These are phyloP conservation scores for Busseola fusca DNA, from an alignment of 2,888 invertebrate species.

Conservation along the genomic window DNA sequence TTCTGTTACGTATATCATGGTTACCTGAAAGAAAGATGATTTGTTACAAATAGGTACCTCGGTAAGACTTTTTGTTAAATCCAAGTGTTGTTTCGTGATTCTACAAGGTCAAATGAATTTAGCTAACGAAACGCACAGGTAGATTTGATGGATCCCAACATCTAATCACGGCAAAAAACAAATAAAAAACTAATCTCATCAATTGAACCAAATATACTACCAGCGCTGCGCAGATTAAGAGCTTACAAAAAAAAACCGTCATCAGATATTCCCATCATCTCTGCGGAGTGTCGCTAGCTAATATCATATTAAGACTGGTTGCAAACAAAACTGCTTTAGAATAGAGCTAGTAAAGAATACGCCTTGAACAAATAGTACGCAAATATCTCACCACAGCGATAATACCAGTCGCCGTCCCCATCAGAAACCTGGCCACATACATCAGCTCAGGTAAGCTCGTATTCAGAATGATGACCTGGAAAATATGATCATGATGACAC, in stretches of 20 bases:
- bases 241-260: neutral
- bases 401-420: conserved; percentile 88
- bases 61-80: neutral
- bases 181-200: neutral
- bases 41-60: neutral
- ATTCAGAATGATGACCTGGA: conserved; percentile 83
- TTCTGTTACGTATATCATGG: conserved; percentile 87
- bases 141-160: neutral
- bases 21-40: conserved; percentile 76
- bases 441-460: conserved; percentile 85
- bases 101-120: neutral
- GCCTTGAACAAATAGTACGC: neutral
- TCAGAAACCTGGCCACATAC: conserved; percentile 84
- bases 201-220: neutral
- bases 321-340: neutral
- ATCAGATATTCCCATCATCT: neutral
- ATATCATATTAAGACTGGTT: neutral
- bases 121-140: neutral
- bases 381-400: conserved; percentile 81
- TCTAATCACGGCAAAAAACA: neutral
- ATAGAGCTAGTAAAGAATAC: neutral
- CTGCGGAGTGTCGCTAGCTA: neutral
- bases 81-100: neutral
- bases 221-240: neutral
- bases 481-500: conserved; percentile 36